phyloP scores from a whole-genome alignment of 2,888 invertebrate genomes.

The Augiades crinisus region DNA sequence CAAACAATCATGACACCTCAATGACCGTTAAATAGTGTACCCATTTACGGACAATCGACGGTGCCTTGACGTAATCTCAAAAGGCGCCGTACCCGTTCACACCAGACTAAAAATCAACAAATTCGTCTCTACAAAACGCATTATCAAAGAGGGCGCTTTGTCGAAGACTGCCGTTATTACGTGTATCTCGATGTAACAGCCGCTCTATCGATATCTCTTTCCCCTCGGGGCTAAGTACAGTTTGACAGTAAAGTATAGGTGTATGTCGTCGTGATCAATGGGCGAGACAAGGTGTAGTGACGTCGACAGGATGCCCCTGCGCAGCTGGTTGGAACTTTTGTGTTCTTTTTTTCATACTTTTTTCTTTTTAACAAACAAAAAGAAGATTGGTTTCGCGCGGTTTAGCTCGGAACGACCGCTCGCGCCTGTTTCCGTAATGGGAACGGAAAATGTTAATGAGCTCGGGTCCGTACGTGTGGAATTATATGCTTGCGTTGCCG shows the following conservation, averaged over 20 bases:
- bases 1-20: conserved; percentile 46
- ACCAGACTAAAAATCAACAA: conserved; percentile 57
- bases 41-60: conserved; percentile 56
- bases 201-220: conserved; percentile 50
- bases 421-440: conserved; percentile 68
- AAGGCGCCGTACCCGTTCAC: conserved; percentile 43
- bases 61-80: conserved; percentile 44
- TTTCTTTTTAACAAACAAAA: conserved; percentile 57
- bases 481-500: conserved; percentile 49
- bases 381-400: conserved; percentile 73
- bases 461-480: conserved; percentile 54
- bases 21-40: conserved; percentile 38
- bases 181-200: conserved; percentile 46
- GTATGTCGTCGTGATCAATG: conserved; percentile 59
- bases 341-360: conserved; percentile 51
- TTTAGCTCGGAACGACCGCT: conserved; percentile 59
- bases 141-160: conserved; percentile 63
- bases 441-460: conserved; percentile 75
- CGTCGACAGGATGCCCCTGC: conserved; percentile 76
- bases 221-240: conserved; percentile 35
- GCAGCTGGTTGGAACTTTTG: conserved; percentile 78
- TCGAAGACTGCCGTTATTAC: conserved; percentile 69
- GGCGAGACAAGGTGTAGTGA: conserved; percentile 68
- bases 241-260: conserved; percentile 51
- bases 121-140: conserved; percentile 47